These are phyloP conservation scores for Dusona sp. DNA, from an alignment of 2,888 invertebrate species.

Conservation along the genomic window DNA sequence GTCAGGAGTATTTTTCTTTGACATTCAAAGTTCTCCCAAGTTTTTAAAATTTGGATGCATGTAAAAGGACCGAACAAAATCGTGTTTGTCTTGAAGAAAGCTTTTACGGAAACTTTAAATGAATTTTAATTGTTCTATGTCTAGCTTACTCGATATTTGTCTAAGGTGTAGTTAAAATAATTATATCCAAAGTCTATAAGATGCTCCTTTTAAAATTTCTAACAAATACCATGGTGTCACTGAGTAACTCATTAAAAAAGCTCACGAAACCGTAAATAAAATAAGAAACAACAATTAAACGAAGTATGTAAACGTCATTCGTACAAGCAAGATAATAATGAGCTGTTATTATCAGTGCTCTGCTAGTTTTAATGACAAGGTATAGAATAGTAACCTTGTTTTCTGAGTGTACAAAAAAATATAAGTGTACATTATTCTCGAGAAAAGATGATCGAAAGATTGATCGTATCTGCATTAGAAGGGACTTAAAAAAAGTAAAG, in stretches of 20 bases:
- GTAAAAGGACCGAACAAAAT: neutral
- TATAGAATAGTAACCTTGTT: neutral
- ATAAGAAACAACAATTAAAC: neutral
- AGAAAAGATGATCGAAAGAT: slow-evolving; percentile 7
- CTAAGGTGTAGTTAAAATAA: neutral
- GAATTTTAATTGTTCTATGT: neutral
- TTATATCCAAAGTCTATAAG: neutral
- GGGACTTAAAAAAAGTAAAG: neutral
- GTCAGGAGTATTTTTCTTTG: too few species aligned
- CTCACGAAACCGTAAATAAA: neutral
- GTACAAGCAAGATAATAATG: neutral
- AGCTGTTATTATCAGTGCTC: slow-evolving; percentile 14
- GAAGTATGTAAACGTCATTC: neutral
- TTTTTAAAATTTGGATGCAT: too few species aligned
- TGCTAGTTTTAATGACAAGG: neutral
- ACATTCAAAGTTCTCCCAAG: too few species aligned
- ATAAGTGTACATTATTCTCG: neutral
- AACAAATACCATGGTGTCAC: neutral
- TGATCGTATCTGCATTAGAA: neutral
- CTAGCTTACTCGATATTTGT: neutral
- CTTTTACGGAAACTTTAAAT: neutral
- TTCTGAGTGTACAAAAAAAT: neutral
- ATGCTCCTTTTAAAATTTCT: neutral
- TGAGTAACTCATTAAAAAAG: neutral
- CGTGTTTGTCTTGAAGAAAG: neutral